These are phyloP conservation scores for Drosophila borealis DNA, from an alignment of 2,888 invertebrate genomes.

Conservation along the genomic window DNA sequence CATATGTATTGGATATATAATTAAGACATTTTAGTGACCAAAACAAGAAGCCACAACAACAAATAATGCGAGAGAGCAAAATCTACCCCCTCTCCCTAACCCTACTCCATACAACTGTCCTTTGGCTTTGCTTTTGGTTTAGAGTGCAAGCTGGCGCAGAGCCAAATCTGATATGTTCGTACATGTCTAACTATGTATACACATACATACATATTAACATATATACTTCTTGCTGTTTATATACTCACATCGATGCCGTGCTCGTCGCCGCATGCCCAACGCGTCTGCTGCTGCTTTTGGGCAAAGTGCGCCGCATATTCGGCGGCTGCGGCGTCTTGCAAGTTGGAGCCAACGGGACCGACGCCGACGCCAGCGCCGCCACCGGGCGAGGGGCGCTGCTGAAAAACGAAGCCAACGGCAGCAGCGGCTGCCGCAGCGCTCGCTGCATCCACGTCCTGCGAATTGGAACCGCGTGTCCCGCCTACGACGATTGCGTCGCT, in stretches of 20 bases:
- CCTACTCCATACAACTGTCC: background rate
- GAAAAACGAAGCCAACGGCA: slow-evolving; percentile 95
- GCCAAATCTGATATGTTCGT: slow-evolving; percentile 1
- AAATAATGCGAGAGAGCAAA: too few relatives aligned
- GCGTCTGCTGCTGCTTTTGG: slow-evolving; percentile 88
- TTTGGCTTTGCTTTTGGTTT: background rate
- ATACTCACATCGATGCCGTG: slow-evolving; percentile 92
- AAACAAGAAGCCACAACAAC: background rate
- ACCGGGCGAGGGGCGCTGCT: slow-evolving; percentile 79
- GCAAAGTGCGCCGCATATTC: slow-evolving; percentile 90
- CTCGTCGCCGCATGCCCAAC: slow-evolving; percentile 96
- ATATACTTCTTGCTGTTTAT: background rate
- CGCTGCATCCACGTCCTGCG: slow-evolving; percentile 92
- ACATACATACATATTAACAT: background rate
- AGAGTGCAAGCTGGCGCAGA: slow-evolving; percentile 7
- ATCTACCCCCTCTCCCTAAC: too few relatives aligned
- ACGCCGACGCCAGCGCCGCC: slow-evolving; percentile 49
- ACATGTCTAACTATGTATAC: background rate
- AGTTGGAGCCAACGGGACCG: slow-evolving; percentile 68
- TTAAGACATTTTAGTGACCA: background rate
- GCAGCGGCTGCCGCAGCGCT: slow-evolving; percentile 85
- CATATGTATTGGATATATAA: background rate
- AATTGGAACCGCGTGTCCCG: slow-evolving; percentile 60
- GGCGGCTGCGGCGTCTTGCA: slow-evolving; percentile 87
- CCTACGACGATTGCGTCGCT: slow-evolving; percentile 46